A percentile compares a stretch with the other conserved stretches of the same genome.
Conservation (phyloP, 2,888 invertebrate genomes). For the Ferrisia virgata region DNA sequence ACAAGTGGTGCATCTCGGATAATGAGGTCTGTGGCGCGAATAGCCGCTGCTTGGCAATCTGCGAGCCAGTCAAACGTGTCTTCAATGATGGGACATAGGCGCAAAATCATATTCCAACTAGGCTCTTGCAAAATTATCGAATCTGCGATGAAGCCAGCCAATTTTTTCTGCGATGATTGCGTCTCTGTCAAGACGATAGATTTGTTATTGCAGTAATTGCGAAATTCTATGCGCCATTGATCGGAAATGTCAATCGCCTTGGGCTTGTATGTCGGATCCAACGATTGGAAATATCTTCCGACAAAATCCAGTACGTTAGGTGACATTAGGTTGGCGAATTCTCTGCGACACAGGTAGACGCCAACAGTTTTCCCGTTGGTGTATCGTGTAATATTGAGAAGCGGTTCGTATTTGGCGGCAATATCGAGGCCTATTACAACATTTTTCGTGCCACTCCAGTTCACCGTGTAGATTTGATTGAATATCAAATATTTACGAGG, state of each 20-base stretch:
- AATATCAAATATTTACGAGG: too few species aligned
- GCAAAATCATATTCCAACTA: neutral
- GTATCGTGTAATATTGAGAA: too few species aligned
- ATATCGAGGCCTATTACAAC: too few species aligned
- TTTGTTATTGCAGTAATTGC: neutral
- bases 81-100: neutral
- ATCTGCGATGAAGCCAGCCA: neutral
- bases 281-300: neutral
- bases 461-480: too few species aligned
- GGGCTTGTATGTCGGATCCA: neutral
- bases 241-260: neutral
- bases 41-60: neutral
- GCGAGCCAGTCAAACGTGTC: neutral
- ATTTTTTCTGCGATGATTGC: too few species aligned
- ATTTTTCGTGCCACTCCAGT: too few species aligned
- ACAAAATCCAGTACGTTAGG: neutral
- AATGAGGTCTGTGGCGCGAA: neutral
- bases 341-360: neutral
- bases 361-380: neutral
- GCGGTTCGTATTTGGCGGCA: too few species aligned
- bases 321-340: neutral
- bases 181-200: neutral
- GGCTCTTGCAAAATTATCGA: neutral
- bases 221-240: neutral
- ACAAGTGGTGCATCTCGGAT: neutral